Base-by-base conservation (phyloP, 1,140 invertebrate genomes). In the Tribolium madens region DNA sequence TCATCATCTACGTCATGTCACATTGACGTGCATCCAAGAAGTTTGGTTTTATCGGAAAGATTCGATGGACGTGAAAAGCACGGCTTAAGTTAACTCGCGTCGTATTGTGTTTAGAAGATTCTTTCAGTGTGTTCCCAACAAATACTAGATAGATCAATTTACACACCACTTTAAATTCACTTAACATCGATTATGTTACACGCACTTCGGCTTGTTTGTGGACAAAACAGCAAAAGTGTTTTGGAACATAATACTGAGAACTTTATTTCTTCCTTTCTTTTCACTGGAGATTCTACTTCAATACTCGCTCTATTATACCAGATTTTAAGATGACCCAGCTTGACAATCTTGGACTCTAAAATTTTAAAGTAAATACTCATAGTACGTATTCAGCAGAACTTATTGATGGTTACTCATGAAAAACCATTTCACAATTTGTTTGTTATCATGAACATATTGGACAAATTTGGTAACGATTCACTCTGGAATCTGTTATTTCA, bases 1-100 rank as follows among this genome's bases (percentile, higher is more conserved):
- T 81, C 79, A 81, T 81, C 80, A 81, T 81, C 79, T 79, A 77
- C 69, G 78, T 73, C 78, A 79, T 80, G 78, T 78, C 78, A 74
- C 68, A 75, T 78, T 80, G 78, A 80, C 78, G 76, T 72, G 70
- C 76, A 74, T 50, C 57, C 75, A 76, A 77, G 70, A 78, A 72
- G 68, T 73, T 77, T 80, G 76, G 78, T 74, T 80, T 80, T 80
- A 80, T 80, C 78, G 73, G 33, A 64, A 60, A 73, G 64, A 48
- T 57, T 36, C 60, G 73, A 21, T 72, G 47, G 42, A 72, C 31
- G 46, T 21, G 17, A 46, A 46, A 71, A 15, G 47, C 15, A 12
- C 42, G 46, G 36, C 46, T 72, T 72, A 52, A 52, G 68, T 64
- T 64, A 64, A 64, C 57, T 21, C 17, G 15, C 52, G 6, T 9